Base-by-base conservation (phyloP, 2,888 invertebrate species). In the Agriopis marginaria region DNA sequence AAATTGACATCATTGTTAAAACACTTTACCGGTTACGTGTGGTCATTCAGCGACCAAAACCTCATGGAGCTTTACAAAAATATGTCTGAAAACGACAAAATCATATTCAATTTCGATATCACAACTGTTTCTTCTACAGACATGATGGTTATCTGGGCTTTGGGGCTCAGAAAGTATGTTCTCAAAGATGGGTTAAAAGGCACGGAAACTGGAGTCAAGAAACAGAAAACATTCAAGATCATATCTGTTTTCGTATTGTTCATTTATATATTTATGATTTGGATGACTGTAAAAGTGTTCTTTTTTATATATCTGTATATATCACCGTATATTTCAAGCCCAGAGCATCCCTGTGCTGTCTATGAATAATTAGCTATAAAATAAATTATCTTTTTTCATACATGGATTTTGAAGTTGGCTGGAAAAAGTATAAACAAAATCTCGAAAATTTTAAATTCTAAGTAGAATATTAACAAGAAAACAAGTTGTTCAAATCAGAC, bases 21-120 rank as follows among this genome's bases (percentile, higher is more conserved):
- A 0, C 81, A 78, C 45, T 85, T 82, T 23, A 75, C 77, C 0
- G 5, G 59, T 0, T 77, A 83, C 51, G 55, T 77, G 0, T 85
- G 84, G 84, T 12, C 60, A 0, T 84, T 85, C n/a, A 8, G 55
- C 3, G 83, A 84, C 39, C 60, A 71, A 0, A 84, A 84, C 17
- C 69, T 79, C 0, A 66, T 53, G 3, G 40, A 62, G 0, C 62
- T 85, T 0, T 77, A 73, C 50, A 23, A 78, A 0, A 72, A 47
- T 0, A 40, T 82, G 53, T 77, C 79, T 0, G 45, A 68, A 0
- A 62, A 64, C 6, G 85, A 85, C 67, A 78, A 71, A 40, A 70
- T 62, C 1, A 82, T 86, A 5, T 86, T 76, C 56, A 75, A 84
- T n/a, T 84, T 82, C 23, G 81, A 86, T 55, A 51, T 79, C 0